Conservation (phyloP, 2,797 vertebrate species). For the Mus caroli region DNA sequence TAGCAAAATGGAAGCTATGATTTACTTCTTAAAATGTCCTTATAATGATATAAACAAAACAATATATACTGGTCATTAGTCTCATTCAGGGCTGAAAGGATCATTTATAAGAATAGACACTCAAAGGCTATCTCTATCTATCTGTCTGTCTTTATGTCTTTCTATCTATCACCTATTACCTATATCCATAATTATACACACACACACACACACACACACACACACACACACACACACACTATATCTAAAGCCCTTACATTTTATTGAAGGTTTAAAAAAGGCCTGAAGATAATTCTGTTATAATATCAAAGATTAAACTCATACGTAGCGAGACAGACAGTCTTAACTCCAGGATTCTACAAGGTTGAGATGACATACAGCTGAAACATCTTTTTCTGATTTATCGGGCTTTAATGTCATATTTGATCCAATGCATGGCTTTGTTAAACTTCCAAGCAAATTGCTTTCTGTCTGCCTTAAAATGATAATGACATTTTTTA, state of each 20-base stretch:
- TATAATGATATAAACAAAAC: background rate
- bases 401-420: background rate
- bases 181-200: background rate
- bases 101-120: background rate
- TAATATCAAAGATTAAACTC: background rate
- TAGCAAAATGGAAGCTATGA: constrained; percentile 38
- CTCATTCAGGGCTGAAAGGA: background rate
- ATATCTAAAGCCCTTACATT: background rate
- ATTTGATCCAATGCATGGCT: background rate
- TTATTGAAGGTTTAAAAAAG: background rate
- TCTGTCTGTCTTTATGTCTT: background rate
- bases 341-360: background rate
- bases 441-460: constrained; percentile 51
- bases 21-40: constrained; percentile 43
- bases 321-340: background rate
- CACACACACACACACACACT: no score
- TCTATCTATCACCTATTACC: background rate
- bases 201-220: no score
- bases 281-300: constrained; percentile 14
- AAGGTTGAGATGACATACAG: background rate
- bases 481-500: constrained; percentile 50
- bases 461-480: constrained; percentile 47
- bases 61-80: background rate
- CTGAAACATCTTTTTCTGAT: background rate
- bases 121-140: background rate